These are phyloP conservation scores for Apodemus agrarius DNA, from an alignment of 2,797 vertebrate species.

Conservation along the genomic window DNA sequence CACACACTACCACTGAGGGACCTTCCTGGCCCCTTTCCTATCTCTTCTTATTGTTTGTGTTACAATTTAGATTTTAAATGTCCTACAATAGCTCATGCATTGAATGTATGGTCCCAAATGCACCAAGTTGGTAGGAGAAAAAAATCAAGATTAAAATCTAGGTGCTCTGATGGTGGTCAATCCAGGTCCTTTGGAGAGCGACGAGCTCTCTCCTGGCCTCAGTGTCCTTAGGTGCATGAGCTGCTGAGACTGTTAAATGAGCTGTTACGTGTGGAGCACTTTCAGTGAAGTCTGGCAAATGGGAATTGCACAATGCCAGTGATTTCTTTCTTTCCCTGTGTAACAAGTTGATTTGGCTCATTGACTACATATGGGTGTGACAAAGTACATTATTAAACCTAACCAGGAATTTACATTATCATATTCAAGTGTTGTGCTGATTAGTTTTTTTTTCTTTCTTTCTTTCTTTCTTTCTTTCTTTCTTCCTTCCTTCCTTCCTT, in stretches of 20 bases:
- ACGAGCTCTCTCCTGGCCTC: background rate
- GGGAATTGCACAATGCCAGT: background rate
- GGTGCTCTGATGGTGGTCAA: background rate
- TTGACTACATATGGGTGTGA: conserved; percentile 31
- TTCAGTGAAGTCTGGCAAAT: background rate
- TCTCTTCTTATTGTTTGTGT: background rate
- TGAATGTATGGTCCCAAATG: background rate
- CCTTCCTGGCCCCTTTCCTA: background rate
- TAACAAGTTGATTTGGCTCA: conserved; percentile 48
- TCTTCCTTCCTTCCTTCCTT: too few species aligned
- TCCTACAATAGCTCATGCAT: background rate
- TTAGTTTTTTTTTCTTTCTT: background rate
- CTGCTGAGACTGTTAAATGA: background rate
- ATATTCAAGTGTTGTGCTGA: conserved; percentile 9
- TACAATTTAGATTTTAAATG: background rate
- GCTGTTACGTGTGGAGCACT: background rate
- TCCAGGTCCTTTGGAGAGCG: background rate
- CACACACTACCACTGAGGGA: background rate
- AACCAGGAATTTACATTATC: conserved; percentile 21
- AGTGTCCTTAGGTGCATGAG: background rate
- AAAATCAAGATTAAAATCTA: background rate
- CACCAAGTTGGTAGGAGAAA: background rate
- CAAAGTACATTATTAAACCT: conserved; percentile 49
- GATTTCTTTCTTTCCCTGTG: background rate
- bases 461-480: too few species aligned